phyloP scores from a whole-genome alignment of 2,113 vertebrate species.

The Odocoileus virginianus region DNA sequence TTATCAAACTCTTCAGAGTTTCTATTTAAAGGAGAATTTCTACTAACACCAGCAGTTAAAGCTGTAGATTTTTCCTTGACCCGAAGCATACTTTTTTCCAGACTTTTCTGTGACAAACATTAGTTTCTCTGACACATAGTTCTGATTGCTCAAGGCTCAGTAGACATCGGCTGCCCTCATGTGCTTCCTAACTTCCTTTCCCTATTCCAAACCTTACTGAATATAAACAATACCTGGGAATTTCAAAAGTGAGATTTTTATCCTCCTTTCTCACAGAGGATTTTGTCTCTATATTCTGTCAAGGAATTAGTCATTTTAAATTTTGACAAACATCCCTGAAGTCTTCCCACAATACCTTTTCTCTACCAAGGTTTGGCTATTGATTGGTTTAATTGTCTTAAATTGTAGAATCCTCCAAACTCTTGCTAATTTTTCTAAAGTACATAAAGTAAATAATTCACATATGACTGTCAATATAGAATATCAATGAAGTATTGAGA shows the following conservation, averaged over 20 bases:
- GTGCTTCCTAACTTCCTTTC: background rate
- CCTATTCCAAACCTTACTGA: background rate
- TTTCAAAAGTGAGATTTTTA: background rate
- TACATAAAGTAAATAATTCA: background rate
- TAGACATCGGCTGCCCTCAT: background rate
- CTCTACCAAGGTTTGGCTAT: background rate
- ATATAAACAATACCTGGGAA: background rate
- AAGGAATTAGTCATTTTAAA: background rate
- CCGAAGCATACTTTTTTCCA: background rate
- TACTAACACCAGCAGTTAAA: background rate
- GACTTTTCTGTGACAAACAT: background rate
- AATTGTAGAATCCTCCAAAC: background rate
- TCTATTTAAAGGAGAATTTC: background rate
- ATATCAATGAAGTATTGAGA: background rate
- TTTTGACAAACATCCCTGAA: background rate
- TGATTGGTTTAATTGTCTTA: background rate
- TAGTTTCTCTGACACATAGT: background rate
- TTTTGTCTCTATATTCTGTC: background rate
- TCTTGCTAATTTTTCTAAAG: background rate
- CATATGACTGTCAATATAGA: background rate
- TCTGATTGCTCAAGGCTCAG: background rate
- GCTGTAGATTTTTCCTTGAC: background rate
- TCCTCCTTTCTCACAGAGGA: background rate
- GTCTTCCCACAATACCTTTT: background rate
- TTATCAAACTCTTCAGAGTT: background rate